Base-by-base conservation (phyloP, 2,888 invertebrate species). In the Zootermopsis nevadensis region DNA sequence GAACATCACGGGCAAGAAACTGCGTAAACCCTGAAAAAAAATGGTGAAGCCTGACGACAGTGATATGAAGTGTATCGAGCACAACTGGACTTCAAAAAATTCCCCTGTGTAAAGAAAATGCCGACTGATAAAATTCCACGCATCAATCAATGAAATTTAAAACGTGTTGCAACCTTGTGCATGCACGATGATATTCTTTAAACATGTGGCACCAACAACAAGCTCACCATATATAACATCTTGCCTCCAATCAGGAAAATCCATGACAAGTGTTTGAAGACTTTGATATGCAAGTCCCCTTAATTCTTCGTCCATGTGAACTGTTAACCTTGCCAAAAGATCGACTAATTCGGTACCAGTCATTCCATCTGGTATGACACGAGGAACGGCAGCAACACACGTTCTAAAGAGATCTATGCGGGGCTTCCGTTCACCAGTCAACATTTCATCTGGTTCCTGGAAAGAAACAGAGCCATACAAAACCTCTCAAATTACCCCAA, bases 291-390 rank as follows among this genome's bases (percentile, higher is more conserved):
- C 97, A 82, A 99, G 91, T 6, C 95, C 97, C 42, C 98, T 93
- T 82, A 99, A 91, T 90, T 99, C 99, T 89, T 99, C 99, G 87
- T 99, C 99, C 95, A 99, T 96, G 89, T 99, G 99, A 0, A 99
- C 97, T 0, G 99, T 99, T 76, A 99, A 92, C 8, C 99, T 93
- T 66, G 97, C 95, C 6, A 99, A 91, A 86, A 99, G 91, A 88
- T 99, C 99, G 6, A 99, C 97, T 83, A 99, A 91, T 89, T 99
- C 99, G 53, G 95, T 94, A 22, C 97, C 94, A 27, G 96, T 96
- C 97, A 99, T 99, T 22, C 98, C 99, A 88, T 99, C 99, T 0
- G 99, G 99, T 86, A 99, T 97, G 35, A 99, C 91, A 85, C 99
- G 94, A 0, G 99, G 99, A 87, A 99, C 98, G 8, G 99, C 99